Percentiles rank a stretch among this genome's conserved stretches.
These are phyloP conservation scores for Dromas ardeola DNA, from an alignment of 2,113 vertebrate genomes.

Conservation along the genomic window DNA sequence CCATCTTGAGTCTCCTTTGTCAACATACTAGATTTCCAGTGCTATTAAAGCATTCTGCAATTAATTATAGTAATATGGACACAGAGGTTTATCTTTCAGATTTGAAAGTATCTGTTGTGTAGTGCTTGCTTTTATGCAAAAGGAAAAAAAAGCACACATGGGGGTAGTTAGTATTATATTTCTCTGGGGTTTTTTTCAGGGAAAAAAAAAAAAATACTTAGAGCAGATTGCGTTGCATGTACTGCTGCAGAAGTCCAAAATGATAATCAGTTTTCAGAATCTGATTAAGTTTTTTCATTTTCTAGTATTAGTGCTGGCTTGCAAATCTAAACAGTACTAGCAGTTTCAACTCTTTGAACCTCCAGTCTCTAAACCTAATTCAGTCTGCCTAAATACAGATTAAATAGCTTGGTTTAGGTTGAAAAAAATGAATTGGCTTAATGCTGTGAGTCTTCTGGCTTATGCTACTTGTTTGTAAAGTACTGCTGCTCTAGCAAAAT, in stretches of 20 bases:
- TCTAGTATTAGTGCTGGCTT: background rate
- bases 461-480: background rate
- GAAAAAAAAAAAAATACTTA: background rate
- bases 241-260: background rate
- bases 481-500: background rate
- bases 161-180: background rate
- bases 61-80: background rate
- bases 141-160: background rate
- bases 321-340: background rate
- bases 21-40: background rate
- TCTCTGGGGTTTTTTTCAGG: background rate
- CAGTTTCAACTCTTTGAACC: background rate
- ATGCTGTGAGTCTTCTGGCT: background rate
- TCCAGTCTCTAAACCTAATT: background rate
- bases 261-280: background rate
- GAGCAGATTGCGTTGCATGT: background rate
- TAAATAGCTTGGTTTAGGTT: background rate
- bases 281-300: background rate
- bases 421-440: background rate
- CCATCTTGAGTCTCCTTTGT: background rate
- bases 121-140: background rate
- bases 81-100: background rate
- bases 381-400: background rate
- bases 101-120: background rate
- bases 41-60: background rate